Base-by-base conservation (phyloP, 2,888 invertebrate genomes). In the Drosophila quasianomalipes region DNA sequence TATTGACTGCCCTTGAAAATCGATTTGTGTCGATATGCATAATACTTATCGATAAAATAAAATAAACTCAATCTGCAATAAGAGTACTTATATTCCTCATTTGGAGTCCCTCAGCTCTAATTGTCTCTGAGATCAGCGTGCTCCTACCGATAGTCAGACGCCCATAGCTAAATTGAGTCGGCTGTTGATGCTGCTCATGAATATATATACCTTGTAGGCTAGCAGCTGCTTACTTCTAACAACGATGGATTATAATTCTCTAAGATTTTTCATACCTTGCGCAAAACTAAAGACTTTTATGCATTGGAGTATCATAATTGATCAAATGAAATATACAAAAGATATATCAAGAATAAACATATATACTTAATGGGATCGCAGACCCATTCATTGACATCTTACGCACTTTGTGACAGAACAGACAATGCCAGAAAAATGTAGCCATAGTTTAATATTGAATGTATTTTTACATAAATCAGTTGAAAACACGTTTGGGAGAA, bases 391-490 rank as follows among this genome's bases (percentile, higher is more conserved):
- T 14, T 22, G 12, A 41, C 14, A 47, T 22, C 22, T 7, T 47
- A 22, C 7, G 22, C 47, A 47, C 22, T 22, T 14, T 47, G 22
- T 7, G 7, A 22, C 14, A 14, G 22, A 47, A 14, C 22, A 39
- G 4, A 7, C 47, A 22, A 14, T 22, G 47, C 14, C 14, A 16
- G 26, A 22, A 19, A 52, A 52, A 31, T 30, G 4, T 51, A 16
- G 10, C 10, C n/a, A n/a, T 19, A 28, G 9, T 51, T 28, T 30
- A 10, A 14, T 9, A 33, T 35, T 26, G 9, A 35, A 16, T 54
- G 26, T 54, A 14, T 54, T 31, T 14, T 35, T 35, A 35, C 37
- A 55, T 39, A 28, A 55, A 55, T 55, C 37, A 37, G 19, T 53
- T 37, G 19, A 26, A 37, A 53, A 47, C 53, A 47, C 12, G 14